Evolutionary conservation across 2,113 vertebrate genomes (phyloP).

Genomic region (Coryphaenoides rupestris): DNA sequence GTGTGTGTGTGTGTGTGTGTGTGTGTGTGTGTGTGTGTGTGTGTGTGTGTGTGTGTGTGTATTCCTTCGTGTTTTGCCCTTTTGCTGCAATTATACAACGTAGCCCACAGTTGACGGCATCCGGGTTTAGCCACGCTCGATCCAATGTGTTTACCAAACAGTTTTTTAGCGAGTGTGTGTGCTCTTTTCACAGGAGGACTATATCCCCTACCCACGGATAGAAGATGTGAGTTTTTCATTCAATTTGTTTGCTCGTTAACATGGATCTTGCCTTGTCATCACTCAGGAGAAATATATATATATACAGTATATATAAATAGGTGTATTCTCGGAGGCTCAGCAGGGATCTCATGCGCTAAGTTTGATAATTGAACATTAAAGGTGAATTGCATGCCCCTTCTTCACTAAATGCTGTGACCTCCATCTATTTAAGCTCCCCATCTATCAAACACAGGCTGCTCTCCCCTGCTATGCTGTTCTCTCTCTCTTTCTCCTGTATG

Average conservation of each 20-base stretch:
- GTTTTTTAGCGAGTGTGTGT: neutral
- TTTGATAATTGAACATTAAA: too few relatives aligned
- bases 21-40: conserved; percentile 6
- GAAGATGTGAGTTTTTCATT: conserved; percentile 83
- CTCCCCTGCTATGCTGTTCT: too few relatives aligned
- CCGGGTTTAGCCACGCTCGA: neutral
- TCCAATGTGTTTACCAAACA: neutral
- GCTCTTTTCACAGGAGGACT: conserved; percentile 84
- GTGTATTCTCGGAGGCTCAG: too few relatives aligned
- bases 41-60: conserved; percentile 1
- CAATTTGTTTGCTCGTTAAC: neutral
- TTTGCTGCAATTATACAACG: too few relatives aligned
- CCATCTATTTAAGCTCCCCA: too few relatives aligned
- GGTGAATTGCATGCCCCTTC: too few relatives aligned
- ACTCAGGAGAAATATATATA: too few relatives aligned
- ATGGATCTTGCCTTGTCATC: too few relatives aligned
- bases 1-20: conserved; percentile 1
- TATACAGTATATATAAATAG: too few relatives aligned
- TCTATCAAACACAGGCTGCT: too few relatives aligned
- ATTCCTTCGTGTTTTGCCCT: conserved; percentile 7
- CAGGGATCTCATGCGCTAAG: too few relatives aligned
- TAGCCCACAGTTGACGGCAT: neutral
- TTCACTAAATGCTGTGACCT: too few relatives aligned
- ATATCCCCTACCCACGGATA: conserved; percentile 96
- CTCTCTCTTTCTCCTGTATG: neutral